Base-by-base conservation (phyloP, 2,797 vertebrate species). In the Pseudochaenichthys georgianus region DNA sequence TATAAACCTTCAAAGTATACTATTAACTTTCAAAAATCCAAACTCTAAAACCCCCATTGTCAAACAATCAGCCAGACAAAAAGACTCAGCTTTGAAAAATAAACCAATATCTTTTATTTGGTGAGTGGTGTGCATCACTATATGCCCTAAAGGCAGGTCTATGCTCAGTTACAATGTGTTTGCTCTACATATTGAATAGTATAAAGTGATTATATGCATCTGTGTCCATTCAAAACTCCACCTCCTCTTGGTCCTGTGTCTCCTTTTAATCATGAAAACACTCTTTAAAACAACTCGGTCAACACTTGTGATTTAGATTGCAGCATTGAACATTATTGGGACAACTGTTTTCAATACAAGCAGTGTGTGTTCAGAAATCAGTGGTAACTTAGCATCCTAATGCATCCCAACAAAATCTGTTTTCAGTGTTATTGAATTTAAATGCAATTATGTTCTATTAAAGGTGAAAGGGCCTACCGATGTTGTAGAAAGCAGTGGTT, bases 21-120 rank as follows among this genome's bases (percentile, higher is more conserved):
- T 28, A 28, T 28, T 28, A 28, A 28, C 28, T 28, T 28, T 28
- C 28, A 28, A 5, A 28, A 28, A 28, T 28, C 28, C 28, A 28
- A 13, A 17, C n/a, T 34, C 52, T 45, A 28, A 61, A 61, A 53
- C 15, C 9, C 5, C 3, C 31, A 10, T 7, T 1, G 3, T 77
- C 46, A 91, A 90, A 88, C 86, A 92, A 90, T 83, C 81, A 92
- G 79, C 87, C 92, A 93, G 86, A 94, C 90, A 92, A 94, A 92
- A 94, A 83, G 74, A 94, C 92, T 93, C 83, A 77, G 89, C 86
- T 82, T 93, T 95, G 90, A 93, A 95, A 95, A 95, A 95, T 94
- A 93, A 93, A 94, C 64, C 80, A 73, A 86, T 85, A 90, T 94
- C 64, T 93, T 93, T 93, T 91, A 93, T 94, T 92, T 86, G 57